A percentile compares a stretch with the other conserved stretches of the same genome.
phyloP scores from a whole-genome alignment of 2,797 vertebrate genomes.

The Triplophysa yarkandensis region DNA sequence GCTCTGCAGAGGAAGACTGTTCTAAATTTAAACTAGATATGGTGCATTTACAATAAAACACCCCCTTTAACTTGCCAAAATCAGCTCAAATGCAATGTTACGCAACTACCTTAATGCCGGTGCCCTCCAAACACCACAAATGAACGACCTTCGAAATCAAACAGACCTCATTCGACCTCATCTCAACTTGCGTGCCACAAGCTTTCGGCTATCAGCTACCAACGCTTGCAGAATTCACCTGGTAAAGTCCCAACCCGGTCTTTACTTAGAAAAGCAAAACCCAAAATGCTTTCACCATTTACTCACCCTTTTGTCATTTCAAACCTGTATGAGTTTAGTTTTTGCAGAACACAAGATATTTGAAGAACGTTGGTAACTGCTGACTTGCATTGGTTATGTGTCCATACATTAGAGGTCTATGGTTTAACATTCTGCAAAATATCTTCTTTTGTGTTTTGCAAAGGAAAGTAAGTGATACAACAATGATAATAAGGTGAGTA shows the following conservation, averaged over 20 bases:
- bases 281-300: too few species aligned
- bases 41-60: conserved; percentile 59
- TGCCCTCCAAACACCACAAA: background rate
- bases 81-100: conserved; percentile 13
- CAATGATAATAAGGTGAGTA: too few species aligned
- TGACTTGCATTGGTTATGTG: too few species aligned
- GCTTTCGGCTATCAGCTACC: conserved; percentile 37
- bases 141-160: conserved; percentile 48
- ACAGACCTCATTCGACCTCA: conserved; percentile 46
- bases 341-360: too few species aligned
- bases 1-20: conserved; percentile 42
- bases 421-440: too few species aligned
- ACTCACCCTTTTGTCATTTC: too few species aligned
- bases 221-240: background rate
- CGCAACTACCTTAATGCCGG: conserved; percentile 1
- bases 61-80: background rate
- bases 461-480: too few species aligned
- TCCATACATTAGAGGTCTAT: too few species aligned
- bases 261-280: background rate
- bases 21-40: conserved; percentile 69
- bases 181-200: conserved; percentile 35
- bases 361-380: too few species aligned
- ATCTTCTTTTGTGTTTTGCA: too few species aligned
- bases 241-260: background rate
- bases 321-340: too few species aligned